These are phyloP conservation scores for Cheilosia scutellata DNA, from an alignment of 2,888 invertebrate genomes.

Conservation along the genomic window DNA sequence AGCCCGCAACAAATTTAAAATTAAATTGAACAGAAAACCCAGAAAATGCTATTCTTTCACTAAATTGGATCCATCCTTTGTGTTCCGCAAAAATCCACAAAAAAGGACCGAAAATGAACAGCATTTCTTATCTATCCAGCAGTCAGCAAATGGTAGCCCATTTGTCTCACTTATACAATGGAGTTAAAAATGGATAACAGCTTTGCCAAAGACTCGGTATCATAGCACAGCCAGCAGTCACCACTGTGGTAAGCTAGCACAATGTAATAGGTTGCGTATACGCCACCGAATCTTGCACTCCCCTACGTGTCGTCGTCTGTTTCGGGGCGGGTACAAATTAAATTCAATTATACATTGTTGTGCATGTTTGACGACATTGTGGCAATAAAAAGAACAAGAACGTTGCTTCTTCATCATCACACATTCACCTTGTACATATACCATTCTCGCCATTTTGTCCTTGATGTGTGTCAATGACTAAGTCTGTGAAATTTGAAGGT, in stretches of 20 bases:
- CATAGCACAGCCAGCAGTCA: conserved; percentile 7
- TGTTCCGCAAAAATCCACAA: neutral
- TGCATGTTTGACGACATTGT: conserved; percentile 49
- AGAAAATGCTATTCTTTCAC: conserved; percentile 30
- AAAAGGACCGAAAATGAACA: conserved; percentile 9
- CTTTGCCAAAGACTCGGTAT: conserved; percentile 33
- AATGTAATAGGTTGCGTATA: conserved; percentile 48
- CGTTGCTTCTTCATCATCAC: conserved; percentile 15
- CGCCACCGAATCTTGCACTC: conserved; percentile 57
- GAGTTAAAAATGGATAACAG: conserved; percentile 68
- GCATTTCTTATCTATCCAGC: conserved; percentile 51
- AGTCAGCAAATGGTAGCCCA: conserved; percentile 60
- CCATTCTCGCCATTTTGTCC: conserved; percentile 49
- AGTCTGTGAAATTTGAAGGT: conserved; percentile 12
- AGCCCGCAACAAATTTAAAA: conserved; percentile 46
- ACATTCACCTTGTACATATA: conserved; percentile 28
- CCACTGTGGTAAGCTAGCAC: conserved; percentile 1
- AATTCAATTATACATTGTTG: conserved; percentile 64
- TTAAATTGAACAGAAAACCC: conserved; percentile 45
- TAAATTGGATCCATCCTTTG: conserved; percentile 19
- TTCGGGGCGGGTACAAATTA: conserved; percentile 2
- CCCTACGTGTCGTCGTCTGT: too few relatives aligned
- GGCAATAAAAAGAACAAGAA: conserved; percentile 40
- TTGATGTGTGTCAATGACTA: conserved; percentile 65
- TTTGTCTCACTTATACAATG: conserved; percentile 67